Evolutionary conservation across 2,113 vertebrate species (phyloP).

Genomic region (Perca flavescens): DNA sequence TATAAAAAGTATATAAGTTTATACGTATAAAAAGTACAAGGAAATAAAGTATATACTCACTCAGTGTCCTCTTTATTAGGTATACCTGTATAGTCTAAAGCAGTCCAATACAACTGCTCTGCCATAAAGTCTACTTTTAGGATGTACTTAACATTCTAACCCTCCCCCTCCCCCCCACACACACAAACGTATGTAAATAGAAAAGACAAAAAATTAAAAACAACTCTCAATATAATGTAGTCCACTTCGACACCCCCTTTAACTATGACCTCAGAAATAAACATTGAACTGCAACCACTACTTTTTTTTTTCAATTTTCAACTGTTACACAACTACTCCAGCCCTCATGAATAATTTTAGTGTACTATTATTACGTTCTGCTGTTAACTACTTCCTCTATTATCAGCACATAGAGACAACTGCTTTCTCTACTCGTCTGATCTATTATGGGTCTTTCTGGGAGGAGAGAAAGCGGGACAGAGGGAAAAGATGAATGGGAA

Average conservation of each 20-base stretch:
- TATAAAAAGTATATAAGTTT: background rate
- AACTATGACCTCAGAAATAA: background rate
- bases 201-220: too few species aligned
- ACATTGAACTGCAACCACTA: background rate
- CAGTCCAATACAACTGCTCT: too few species aligned
- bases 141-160: too few species aligned
- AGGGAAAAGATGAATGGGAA: slow-evolving; percentile 76
- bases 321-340: background rate
- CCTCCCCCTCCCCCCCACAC: too few species aligned
- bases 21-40: background rate
- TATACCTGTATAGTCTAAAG: background rate
- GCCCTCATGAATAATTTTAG: background rate
- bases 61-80: background rate
- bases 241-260: background rate
- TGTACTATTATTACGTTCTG: slow-evolving; percentile 24
- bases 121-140: too few species aligned
- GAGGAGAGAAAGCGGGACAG: slow-evolving; percentile 56
- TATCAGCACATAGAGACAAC: slow-evolving; percentile 52
- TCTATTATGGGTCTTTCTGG: slow-evolving; percentile 69
- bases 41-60: background rate
- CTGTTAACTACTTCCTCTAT: slow-evolving; percentile 29
- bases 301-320: background rate
- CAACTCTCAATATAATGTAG: background rate
- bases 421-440: slow-evolving; percentile 58
- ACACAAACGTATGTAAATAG: background rate